A percentile compares a stretch with the other conserved stretches of the same genome.
Conservation (phyloP, 2,888 invertebrate genomes). For the Philonicus albiceps region DNA sequence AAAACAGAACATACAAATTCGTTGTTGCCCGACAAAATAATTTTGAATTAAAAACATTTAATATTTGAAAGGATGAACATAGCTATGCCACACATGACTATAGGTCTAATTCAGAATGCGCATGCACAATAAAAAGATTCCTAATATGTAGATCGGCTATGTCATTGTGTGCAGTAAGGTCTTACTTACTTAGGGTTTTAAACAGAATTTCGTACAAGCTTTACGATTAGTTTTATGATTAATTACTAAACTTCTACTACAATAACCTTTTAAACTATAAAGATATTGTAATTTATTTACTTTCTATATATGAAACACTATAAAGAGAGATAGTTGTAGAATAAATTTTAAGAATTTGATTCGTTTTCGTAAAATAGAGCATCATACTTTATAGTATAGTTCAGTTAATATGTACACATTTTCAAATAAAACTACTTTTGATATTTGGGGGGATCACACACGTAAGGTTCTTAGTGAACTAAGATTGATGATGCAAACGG, state of each 20-base stretch:
- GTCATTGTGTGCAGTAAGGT: background rate
- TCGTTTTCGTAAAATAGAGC: no score
- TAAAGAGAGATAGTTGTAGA: no score
- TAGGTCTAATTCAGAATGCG: background rate
- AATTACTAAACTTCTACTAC: background rate
- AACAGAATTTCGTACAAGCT: background rate
- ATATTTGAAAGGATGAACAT: background rate
- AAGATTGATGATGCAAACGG: no score
- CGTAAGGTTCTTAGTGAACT: no score
- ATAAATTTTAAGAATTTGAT: no score
- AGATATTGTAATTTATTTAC: background rate
- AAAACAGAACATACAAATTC: background rate
- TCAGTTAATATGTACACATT: no score
- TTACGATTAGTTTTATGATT: background rate
- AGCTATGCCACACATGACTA: background rate
- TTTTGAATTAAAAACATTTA: background rate
- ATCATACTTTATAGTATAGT: no score
- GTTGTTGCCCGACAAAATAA: background rate
- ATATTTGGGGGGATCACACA: background rate
- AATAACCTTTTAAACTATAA: background rate
- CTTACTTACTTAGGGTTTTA: background rate
- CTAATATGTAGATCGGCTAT: background rate
- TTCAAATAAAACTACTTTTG: background rate
- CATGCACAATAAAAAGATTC: background rate
- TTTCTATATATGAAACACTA: background rate